Percentiles rank a stretch among this genome's conserved stretches.
Conservation (phyloP, 1,140 invertebrate genomes). For the Drosophila busckii region DNA sequence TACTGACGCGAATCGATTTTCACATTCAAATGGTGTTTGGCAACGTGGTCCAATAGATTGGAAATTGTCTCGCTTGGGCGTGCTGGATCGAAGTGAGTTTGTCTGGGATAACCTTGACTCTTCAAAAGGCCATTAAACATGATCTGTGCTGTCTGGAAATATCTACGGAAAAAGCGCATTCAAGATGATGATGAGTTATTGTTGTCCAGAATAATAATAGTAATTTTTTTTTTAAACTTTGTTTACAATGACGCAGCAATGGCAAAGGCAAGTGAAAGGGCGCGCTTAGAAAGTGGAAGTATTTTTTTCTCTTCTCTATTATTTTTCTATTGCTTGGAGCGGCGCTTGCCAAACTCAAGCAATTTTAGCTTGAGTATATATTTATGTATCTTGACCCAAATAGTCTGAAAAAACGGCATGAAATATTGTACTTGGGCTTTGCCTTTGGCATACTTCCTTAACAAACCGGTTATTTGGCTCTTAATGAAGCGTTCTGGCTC, state of each 20-base stretch:
- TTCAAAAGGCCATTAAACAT: slow-evolving; percentile 88
- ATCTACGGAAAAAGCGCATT: slow-evolving; percentile 81
- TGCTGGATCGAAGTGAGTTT: slow-evolving; percentile 84
- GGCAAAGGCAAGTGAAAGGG: slow-evolving; percentile 56
- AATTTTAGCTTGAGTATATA: neutral
- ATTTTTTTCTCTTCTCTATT: slow-evolving; percentile 30
- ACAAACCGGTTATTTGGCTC: slow-evolving; percentile 24
- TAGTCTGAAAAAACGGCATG: slow-evolving; percentile 28
- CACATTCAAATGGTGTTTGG: slow-evolving; percentile 85
- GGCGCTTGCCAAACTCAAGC: too few species aligned
- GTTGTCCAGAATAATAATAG: too few species aligned
- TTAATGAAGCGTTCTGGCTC: slow-evolving; percentile 24
- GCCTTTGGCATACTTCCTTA: slow-evolving; percentile 42
- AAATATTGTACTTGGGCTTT: slow-evolving; percentile 46
- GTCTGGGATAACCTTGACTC: slow-evolving; percentile 86
- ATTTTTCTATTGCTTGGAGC: too few species aligned
- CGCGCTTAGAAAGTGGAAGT: slow-evolving; percentile 68
- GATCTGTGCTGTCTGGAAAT: slow-evolving; percentile 84
- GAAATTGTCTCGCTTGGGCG: slow-evolving; percentile 84
- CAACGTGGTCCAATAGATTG: slow-evolving; percentile 83
- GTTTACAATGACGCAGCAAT: slow-evolving; percentile 61
- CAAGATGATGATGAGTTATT: slow-evolving; percentile 34
- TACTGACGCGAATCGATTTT: slow-evolving; percentile 86
- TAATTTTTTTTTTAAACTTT: too few species aligned
- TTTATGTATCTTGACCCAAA: slow-evolving; percentile 47